Base-by-base conservation (phyloP, 1,140 invertebrate species). In the Spodoptera frugiperda region DNA sequence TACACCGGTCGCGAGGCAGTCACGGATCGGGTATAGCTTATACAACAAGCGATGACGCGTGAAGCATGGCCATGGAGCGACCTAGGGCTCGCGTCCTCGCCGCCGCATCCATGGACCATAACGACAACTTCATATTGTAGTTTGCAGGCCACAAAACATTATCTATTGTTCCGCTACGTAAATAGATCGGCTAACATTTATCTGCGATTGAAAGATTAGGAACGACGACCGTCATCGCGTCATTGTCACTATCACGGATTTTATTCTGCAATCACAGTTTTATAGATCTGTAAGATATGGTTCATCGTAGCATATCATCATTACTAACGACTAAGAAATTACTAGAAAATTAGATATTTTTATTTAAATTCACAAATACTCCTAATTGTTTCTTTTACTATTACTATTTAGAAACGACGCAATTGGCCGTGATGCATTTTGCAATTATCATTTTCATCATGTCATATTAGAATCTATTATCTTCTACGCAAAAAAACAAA, bases 81-180 rank as follows among this genome's bases (percentile, higher is more conserved):
- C 88, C 87, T 87, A 87, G 84, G 86, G 73, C 85, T 78, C 78
- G 51, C 85, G 87, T 89, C 89, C 89, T 89, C 89, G 87, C 73
- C 73, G 77, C 46, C 72, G 65, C 79, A 83, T 87, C 86, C 84
- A 55, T 83, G 82, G 84, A 89, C 89, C 90, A 87, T 87, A 87
- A 87, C 88, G 82, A 83, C 75, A 79, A 33, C 73, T 80, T 71
- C 49, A 79, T 76, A 33, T 73, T 54, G n/a, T 70, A 77, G 63
- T 57, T 63, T 53, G 63, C 6, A 63, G 25, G 21, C 39, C 54
- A 17, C 48, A 76, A 75, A 67, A 76, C 72, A 75, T 63, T 55
- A 76, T 53, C 73, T 76, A 67, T 65, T 76, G 73, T 76, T 65
- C 39, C 59, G 61, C 46, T 49, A 61, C 55, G n/a, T 59, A 59